Evolutionary conservation across 2,113 vertebrate genomes (phyloP).

Genomic region (Forbesichthys papilliferus): DNA sequence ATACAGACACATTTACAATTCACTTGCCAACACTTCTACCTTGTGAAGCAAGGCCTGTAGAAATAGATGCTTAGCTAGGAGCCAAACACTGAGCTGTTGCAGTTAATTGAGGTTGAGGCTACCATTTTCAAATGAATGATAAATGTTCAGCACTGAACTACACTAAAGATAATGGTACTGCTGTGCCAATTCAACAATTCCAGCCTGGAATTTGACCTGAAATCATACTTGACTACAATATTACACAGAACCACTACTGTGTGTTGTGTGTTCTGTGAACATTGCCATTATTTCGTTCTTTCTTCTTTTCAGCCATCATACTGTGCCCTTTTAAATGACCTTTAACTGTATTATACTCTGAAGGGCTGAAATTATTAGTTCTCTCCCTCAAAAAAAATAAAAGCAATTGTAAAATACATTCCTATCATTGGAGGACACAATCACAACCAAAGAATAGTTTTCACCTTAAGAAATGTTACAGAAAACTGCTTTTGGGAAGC

Average conservation of each 20-base stretch:
- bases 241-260: no score
- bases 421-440: background rate
- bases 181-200: background rate
- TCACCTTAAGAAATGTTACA: no score
- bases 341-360: background rate
- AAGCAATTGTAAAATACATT: background rate
- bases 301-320: background rate
- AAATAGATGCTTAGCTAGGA: background rate
- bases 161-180: background rate
- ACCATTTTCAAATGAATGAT: no score
- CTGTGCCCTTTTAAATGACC: background rate
- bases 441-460: slow-evolving; percentile 18
- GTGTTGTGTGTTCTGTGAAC: no score
- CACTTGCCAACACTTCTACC: background rate
- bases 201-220: background rate
- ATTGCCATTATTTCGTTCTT: no score
- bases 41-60: background rate
- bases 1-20: slow-evolving; percentile 2
- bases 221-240: background rate
- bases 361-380: background rate
- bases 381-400: background rate
- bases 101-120: no score
- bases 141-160: background rate
- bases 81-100: no score
- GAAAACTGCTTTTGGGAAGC: no score